Percentiles rank a stretch among this genome's conserved stretches.
Conservation (phyloP, 2,113 vertebrate genomes). For the Cricetomys ansorgei region DNA sequence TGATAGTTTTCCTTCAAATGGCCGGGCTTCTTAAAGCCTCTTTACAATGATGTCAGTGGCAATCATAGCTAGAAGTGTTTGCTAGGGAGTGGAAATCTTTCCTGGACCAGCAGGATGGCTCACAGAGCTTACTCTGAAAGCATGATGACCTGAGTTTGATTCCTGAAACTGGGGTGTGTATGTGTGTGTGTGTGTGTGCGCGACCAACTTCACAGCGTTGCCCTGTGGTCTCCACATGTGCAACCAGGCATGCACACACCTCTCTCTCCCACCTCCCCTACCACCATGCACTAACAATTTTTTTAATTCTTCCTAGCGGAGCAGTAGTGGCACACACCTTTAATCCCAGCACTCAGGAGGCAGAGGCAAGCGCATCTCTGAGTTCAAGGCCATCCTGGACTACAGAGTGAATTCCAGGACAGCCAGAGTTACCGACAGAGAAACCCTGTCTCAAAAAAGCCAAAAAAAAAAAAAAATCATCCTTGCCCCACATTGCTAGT, state of each 20-base stretch:
- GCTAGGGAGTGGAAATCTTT: not conserved
- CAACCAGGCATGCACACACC: not conserved
- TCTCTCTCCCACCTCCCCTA: not conserved
- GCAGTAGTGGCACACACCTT: no score
- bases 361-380: no score
- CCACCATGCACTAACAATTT: not conserved
- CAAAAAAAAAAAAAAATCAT: not conserved
- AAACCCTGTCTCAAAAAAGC: no score
- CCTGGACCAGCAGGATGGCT: not conserved
- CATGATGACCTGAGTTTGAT: not conserved
- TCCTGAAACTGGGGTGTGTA: not conserved
- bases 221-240: not conserved
- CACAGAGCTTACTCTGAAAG: not conserved
- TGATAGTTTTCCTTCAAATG: conserved; percentile 62
- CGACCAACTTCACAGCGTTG: not conserved
- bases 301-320: no score
- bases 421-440: no score
- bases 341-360: no score
- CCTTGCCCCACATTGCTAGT: not conserved
- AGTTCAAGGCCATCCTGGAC: no score
- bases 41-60: conserved; percentile 17
- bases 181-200: no score
- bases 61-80: conserved; percentile 14
- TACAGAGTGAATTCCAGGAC: no score
- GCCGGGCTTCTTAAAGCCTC: conserved; percentile 26